These are phyloP conservation scores for Catamblyrhynchus diadema DNA, from an alignment of 2,797 vertebrate species.

Conservation along the genomic window DNA sequence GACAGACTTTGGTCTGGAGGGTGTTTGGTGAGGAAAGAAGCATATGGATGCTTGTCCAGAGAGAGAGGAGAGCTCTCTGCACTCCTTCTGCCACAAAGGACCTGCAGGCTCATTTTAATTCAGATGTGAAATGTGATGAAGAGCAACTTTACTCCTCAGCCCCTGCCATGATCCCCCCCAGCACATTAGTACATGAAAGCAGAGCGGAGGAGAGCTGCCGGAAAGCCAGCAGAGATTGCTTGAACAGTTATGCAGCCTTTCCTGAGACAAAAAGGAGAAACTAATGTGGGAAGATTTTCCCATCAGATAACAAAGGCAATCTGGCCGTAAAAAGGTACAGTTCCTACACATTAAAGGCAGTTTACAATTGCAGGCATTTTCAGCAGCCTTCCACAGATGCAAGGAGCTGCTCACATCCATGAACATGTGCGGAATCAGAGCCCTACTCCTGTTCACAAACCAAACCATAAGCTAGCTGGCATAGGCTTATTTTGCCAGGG, in stretches of 20 bases:
- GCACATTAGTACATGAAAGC: background rate
- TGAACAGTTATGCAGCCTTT: background rate
- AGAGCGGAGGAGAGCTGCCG: background rate
- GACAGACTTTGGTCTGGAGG: background rate
- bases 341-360: background rate
- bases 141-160: background rate
- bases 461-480: background rate
- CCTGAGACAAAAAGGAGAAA: background rate
- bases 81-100: background rate
- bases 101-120: background rate
- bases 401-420: background rate
- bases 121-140: background rate
- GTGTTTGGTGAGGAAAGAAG: background rate
- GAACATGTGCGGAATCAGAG: background rate
- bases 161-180: background rate
- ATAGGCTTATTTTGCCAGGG: background rate
- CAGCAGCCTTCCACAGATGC: background rate
- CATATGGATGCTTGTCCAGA: rapidly evolving
- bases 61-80: background rate
- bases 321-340: background rate
- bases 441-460: background rate
- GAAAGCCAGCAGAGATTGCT: background rate
- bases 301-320: constrained; percentile 5
- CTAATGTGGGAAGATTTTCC: background rate
- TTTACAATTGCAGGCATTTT: background rate